Base-by-base conservation (phyloP, 2,888 invertebrate genomes). In the Xylota sylvarum region DNA sequence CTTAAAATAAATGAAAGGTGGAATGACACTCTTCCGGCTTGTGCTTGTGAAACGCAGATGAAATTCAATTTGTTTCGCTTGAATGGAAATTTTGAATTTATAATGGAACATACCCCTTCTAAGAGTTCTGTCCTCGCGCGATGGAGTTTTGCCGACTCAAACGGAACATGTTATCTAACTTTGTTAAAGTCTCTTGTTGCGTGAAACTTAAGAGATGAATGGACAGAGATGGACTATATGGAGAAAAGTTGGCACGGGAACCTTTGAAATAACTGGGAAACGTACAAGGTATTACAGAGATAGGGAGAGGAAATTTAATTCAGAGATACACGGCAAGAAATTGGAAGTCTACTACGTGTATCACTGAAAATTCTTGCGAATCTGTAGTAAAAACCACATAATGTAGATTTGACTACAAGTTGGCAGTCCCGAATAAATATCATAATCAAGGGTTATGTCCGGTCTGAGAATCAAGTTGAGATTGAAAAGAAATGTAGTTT, bases 31-130 rank as follows among this genome's bases (percentile, higher is more conserved):
- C 35, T 23, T 19, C 19, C 9, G 50, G 17, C 58, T 62, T 76
- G 70, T 65, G 37, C 43, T 19, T n/a, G 14, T 60, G 67, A 69
- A 72, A 67, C 19, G 52, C 52, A 48, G 50, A 40, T 64, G 48
- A 64, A 83, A 83, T 83, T 83, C 70, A 83, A 83, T 83, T 83
- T 83, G 72, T 72, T 73, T 5, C 72, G 30, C 72, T 78, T 72
- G 56, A 83, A 60, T 77, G 60, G 37, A 23, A 78, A 78, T 78
- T 83, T 67, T 65, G 72, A 78, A 62, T 82, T 82, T 40, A 55
- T 76, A 83, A 78, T 64, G 70, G 10, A 19, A 35, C 9, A 64
- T 1, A 9, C 52, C 1, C 43, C 27, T 10, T 7, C 23, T 4
- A 5, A 40, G 35, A 56, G 52, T 23, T 3, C 2, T 37, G 62